Evolutionary conservation across 2,888 invertebrate genomes (phyloP).

Genomic region (Archips xylosteana): DNA sequence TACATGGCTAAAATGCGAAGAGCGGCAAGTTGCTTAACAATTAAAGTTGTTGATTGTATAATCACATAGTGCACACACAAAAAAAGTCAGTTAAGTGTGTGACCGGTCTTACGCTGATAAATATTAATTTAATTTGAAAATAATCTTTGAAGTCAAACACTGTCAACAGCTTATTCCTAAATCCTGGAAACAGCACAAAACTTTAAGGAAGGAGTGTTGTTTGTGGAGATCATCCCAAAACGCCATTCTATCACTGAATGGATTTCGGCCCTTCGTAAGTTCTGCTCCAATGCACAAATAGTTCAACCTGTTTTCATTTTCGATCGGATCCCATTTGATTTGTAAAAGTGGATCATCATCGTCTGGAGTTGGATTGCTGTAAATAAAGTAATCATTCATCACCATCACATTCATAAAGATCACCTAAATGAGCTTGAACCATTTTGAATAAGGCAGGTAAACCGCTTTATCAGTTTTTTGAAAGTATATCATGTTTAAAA

Average conservation of each 20-base stretch:
- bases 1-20: too few relatives aligned
- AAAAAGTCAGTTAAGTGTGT: not conserved
- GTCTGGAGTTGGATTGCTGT: conserved; percentile 76
- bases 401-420: too few relatives aligned
- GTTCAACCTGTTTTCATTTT: conserved; percentile 67
- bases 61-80: too few relatives aligned
- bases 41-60: too few relatives aligned
- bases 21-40: too few relatives aligned
- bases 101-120: not conserved
- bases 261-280: conserved; percentile 75
- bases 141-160: not conserved
- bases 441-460: not conserved
- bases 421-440: not conserved
- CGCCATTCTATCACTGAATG: conserved; percentile 74
- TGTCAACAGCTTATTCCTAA: conserved; percentile 56
- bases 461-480: too few relatives aligned
- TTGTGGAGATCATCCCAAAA: conserved; percentile 77
- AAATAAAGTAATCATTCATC: conserved; percentile 47
- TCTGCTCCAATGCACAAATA: conserved; percentile 75
- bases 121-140: not conserved
- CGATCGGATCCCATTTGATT: conserved; percentile 77
- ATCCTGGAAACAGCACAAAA: conserved; percentile 70
- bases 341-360: conserved; percentile 70
- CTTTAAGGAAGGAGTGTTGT: conserved; percentile 66
- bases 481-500: too few relatives aligned